Conservation (phyloP, 2,797 vertebrate species). For the Syngnathus acus region DNA sequence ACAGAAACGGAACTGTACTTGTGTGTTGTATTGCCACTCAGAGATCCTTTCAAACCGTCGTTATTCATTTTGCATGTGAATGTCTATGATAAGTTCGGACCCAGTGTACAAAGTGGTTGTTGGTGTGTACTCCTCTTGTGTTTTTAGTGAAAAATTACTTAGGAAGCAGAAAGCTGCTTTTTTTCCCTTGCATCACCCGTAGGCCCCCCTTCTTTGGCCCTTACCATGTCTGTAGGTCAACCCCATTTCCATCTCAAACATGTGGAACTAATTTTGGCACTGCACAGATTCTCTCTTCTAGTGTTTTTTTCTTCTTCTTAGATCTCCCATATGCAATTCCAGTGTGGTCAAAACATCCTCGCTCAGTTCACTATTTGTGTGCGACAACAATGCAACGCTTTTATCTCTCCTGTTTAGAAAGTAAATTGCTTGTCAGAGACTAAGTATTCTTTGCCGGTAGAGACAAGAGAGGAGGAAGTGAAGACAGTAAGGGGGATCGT, state of each 20-base stretch:
- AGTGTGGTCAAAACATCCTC: conserved; percentile 49
- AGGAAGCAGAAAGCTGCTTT: conserved; percentile 19
- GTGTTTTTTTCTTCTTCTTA: conserved; percentile 19
- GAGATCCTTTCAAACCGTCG: conserved; percentile 30
- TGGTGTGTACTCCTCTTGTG: conserved; percentile 43
- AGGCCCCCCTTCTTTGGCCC: conserved; percentile 41
- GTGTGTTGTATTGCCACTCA: conserved; percentile 11
- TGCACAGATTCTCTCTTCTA: conserved; percentile 42
- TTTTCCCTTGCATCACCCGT: conserved; percentile 45
- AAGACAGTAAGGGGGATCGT: conserved; percentile 52
- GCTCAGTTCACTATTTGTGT: conserved; percentile 37
- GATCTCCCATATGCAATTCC: conserved; percentile 34
- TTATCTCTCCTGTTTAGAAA: conserved; percentile 47
- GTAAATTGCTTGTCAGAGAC: conserved; percentile 63
- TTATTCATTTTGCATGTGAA: conserved; percentile 33
- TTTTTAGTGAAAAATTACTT: conserved; percentile 33
- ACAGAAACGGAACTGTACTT: background rate
- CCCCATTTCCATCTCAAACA: conserved; percentile 78
- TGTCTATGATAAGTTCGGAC: conserved; percentile 38
- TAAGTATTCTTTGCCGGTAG: conserved; percentile 65
- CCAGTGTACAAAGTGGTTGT: conserved; percentile 40
- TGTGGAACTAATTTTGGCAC: conserved; percentile 81
- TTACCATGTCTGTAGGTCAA: conserved; percentile 71
- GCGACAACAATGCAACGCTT: conserved; percentile 42
- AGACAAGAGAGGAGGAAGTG: conserved; percentile 46